Evolutionary conservation across 2,888 invertebrate genomes (phyloP).

Genomic region (Lycia hirtaria): DNA sequence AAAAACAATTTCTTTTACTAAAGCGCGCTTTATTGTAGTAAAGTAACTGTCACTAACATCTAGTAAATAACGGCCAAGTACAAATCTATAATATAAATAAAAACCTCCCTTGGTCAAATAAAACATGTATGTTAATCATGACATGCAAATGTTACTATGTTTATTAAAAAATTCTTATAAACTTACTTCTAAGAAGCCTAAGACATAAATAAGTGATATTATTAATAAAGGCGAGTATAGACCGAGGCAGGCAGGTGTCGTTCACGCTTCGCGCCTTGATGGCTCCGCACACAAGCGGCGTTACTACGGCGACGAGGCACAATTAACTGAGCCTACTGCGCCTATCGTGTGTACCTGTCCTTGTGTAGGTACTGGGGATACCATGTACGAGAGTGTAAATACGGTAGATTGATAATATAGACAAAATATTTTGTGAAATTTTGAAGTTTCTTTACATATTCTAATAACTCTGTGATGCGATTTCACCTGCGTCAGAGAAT

Average conservation of each 20-base stretch:
- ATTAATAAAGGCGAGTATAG: slow-evolving; percentile 23
- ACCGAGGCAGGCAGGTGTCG: slow-evolving; percentile 52
- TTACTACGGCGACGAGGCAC: slow-evolving; percentile 51
- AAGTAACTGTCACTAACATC: no score
- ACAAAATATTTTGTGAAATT: not conserved
- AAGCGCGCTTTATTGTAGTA: no score
- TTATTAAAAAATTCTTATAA: not conserved
- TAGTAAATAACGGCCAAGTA: no score
- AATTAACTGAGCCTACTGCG: slow-evolving; percentile 34
- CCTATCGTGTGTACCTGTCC: slow-evolving; percentile 33
- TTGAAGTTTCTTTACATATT: not conserved
- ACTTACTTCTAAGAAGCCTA: slow-evolving; percentile 3
- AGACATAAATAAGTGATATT: slow-evolving; percentile 33
- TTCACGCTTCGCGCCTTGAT: slow-evolving; percentile 58
- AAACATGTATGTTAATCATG: no score
- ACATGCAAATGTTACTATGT: no score
- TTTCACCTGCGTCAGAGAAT: no score
- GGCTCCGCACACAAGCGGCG: slow-evolving; percentile 39
- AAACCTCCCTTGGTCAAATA: no score
- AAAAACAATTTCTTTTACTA: no score
- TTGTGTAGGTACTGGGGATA: slow-evolving; percentile 4
- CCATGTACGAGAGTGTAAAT: not conserved
- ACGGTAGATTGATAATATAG: not conserved
- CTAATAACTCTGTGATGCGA: not conserved
- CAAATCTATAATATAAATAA: no score